Percentiles rank a stretch among this genome's conserved stretches.
Evolutionary conservation across 2,888 invertebrate genomes (phyloP).

Genomic region (Automeris io): DNA sequence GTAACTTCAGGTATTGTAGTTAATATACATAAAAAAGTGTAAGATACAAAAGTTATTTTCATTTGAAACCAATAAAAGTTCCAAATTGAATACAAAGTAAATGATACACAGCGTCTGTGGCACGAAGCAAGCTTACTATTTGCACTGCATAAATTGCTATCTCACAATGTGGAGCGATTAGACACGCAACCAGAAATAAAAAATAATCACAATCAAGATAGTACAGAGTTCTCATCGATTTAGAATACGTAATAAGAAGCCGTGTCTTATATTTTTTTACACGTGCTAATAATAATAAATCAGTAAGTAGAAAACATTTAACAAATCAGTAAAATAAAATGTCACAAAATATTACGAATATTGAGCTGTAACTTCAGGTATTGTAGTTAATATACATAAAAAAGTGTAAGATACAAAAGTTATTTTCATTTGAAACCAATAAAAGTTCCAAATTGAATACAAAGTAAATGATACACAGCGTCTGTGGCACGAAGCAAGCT

Average conservation of each 20-base stretch:
- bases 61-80: neutral
- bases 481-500: conserved; percentile 3
- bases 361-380: too few species aligned
- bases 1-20: too few species aligned
- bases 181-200: conserved; percentile 35
- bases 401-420: too few species aligned
- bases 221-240: conserved; percentile 33
- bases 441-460: neutral
- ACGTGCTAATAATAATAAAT: conserved; percentile 8
- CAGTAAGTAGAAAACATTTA: neutral
- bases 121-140: conserved; percentile 13
- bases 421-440: neutral
- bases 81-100: neutral
- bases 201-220: conserved; percentile 21
- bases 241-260: conserved; percentile 27
- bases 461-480: neutral
- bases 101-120: neutral
- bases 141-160: conserved; percentile 19
- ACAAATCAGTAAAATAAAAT: neutral
- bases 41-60: too few species aligned
- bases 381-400: too few species aligned
- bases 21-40: too few species aligned
- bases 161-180: conserved; percentile 29
- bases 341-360: neutral
- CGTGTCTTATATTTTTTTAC: conserved; percentile 15